phyloP scores from a whole-genome alignment of 2,888 invertebrate genomes.

The Thecophora atra region DNA sequence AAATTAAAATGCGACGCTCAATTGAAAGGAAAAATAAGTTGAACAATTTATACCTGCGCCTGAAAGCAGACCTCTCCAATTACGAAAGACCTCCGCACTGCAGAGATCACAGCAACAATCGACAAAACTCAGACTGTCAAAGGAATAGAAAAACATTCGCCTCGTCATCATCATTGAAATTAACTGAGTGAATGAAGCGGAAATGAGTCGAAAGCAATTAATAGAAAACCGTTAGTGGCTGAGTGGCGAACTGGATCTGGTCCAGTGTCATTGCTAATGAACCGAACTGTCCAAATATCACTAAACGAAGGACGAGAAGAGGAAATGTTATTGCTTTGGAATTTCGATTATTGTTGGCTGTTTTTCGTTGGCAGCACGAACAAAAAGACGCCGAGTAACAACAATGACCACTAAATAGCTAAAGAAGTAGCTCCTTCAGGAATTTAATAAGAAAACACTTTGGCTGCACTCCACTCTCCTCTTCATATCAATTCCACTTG shows the following conservation, averaged over 20 bases:
- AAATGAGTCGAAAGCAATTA: constrained; percentile 31
- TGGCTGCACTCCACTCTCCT: not conserved
- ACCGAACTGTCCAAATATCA: constrained; percentile 20
- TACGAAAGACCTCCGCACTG: not conserved
- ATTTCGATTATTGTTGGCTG: not conserved
- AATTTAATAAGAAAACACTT: constrained; percentile 30
- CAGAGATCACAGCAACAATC: not conserved
- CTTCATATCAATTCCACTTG: not conserved
- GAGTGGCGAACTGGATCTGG: not conserved
- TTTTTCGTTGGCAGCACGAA: not conserved
- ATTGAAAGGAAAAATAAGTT: too few species aligned
- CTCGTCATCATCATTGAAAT: constrained; percentile 42
- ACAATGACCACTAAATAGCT: not conserved
- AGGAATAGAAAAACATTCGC: constrained; percentile 44
- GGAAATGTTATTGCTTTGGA: too few species aligned
- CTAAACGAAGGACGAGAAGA: not conserved
- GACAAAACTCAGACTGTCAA: constrained; percentile 43
- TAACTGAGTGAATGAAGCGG: constrained; percentile 29
- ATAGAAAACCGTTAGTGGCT: constrained; percentile 34
- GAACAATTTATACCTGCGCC: too few species aligned
- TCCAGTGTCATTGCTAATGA: constrained; percentile 7
- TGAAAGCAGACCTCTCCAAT: constrained; percentile 1
- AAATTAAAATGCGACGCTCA: too few species aligned
- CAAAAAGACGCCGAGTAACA: not conserved
- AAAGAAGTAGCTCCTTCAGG: not conserved